A percentile compares a stretch with the other conserved stretches of the same genome.
These are phyloP conservation scores for Apocrypta bakeri DNA, from an alignment of 1,140 invertebrate genomes.

Conservation along the genomic window DNA sequence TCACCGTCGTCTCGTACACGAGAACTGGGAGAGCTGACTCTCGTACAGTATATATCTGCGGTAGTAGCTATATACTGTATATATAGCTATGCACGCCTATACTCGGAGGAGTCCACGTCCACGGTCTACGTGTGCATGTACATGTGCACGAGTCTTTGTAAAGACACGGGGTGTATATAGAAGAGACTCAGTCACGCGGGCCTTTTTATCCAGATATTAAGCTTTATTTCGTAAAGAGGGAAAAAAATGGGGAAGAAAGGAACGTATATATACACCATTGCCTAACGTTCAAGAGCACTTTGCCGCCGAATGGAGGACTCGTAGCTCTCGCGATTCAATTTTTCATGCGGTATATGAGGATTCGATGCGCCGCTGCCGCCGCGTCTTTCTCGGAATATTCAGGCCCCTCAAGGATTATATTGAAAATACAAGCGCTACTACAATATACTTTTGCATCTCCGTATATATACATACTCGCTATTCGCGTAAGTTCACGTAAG, in stretches of 20 bases:
- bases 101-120: not conserved
- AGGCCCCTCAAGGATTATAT: no score
- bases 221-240: slow-evolving; percentile 23
- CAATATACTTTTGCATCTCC: no score
- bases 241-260: not conserved
- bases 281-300: not conserved
- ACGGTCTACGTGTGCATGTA: no score
- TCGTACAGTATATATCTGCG: not conserved
- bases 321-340: not conserved
- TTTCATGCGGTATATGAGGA: not conserved
- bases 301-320: not conserved
- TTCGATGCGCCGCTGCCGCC: not conserved
- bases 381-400: no score
- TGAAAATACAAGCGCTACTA: no score
- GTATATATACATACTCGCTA: no score
- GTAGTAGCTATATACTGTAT: not conserved
- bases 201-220: slow-evolving; percentile 11
- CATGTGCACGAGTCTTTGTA: no score
- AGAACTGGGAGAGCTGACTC: slow-evolving; percentile 29
- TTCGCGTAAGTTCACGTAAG: no score
- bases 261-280: not conserved
- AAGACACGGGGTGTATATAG: no score
- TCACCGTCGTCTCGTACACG: slow-evolving; percentile 53
- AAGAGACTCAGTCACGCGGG: not conserved
- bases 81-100: not conserved